Conservation (phyloP, 2,888 invertebrate genomes). For the Odontocerum albicorne region DNA sequence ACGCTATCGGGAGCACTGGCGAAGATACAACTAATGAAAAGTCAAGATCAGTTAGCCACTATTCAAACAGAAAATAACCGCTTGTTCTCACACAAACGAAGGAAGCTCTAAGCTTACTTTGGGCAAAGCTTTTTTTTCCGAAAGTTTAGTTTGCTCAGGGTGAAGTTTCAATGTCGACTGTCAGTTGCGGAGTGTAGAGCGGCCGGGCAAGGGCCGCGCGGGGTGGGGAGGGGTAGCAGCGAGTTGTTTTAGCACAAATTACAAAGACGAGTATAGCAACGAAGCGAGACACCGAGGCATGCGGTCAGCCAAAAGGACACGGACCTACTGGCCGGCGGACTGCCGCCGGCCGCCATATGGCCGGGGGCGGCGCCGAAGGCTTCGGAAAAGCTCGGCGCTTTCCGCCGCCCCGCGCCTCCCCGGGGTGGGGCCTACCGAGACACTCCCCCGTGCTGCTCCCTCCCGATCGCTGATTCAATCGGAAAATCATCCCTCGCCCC, state of each 20-base stretch:
- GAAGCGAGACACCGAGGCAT: conserved; percentile 62
- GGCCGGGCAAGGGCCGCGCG: conserved; percentile 15
- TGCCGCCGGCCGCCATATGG: conserved; percentile 33
- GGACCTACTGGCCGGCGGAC: conserved; percentile 49
- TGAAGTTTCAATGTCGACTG: conserved; percentile 21
- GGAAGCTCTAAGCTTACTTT: conserved; percentile 1
- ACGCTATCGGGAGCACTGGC: too few species aligned
- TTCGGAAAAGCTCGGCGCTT: conserved; percentile 20
- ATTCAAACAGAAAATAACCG: too few species aligned
- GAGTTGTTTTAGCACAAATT: conserved; percentile 47
- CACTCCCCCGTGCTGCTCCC: conserved; percentile 26
- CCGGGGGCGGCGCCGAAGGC: conserved; percentile 29
- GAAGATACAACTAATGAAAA: too few species aligned
- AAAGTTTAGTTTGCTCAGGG: conserved; percentile 14
- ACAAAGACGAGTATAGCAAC: conserved; percentile 55
- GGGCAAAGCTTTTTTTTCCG: conserved; percentile 3
- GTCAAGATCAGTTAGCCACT: too few species aligned
- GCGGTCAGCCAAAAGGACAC: conserved; percentile 63
- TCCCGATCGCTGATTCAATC: conserved; percentile 13
- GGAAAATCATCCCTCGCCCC: conserved; percentile 13
- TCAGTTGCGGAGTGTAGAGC: conserved; percentile 14
- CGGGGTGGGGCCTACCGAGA: conserved; percentile 29
- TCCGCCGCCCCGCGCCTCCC: conserved; percentile 23
- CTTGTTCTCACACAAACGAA: background rate
- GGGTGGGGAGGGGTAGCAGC: conserved; percentile 38